Evolutionary conservation across 2,888 invertebrate species (phyloP), one percentile per base, ranked within the genome.

Genomic region (Zaprionus bogoriensis): DNA sequence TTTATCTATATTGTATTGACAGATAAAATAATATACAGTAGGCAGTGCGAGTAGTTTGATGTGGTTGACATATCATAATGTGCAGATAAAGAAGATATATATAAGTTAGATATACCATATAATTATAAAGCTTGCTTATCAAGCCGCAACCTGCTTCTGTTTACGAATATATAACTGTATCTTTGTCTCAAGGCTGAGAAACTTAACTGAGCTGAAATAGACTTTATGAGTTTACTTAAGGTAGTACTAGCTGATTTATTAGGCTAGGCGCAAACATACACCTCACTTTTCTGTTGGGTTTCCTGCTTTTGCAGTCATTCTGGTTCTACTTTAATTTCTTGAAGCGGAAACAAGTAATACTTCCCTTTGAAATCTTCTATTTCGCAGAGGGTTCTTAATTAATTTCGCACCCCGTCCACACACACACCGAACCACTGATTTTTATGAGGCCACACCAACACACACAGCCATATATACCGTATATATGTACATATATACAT

Each of bases 361-460:
- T 20, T 22, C 10, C 42, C 1, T 25, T 42, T 20, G 20, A 17
- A n/a, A n/a, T n/a, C n/a, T n/a, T n/a, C n/a, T n/a, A n/a, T n/a
- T n/a, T n/a, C 14, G 36, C 36, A 7, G 23, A 4, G 12, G 27
- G 23, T 46, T 72, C 59, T 39, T 76, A 86, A 85, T 80, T 80
- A 80, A 83, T 79, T 79, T 86, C 54, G 67, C 77, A 67, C 62
- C 60, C 77, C 58, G 39, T 82, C 48, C 47, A 7, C 23, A 28
- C 4, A 44, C 23, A 6, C 20, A 41, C n/a, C 45, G 12, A 59
- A 20, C 38, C 79, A 74, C 70, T 70, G 86, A 85, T 82, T 86
- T 84, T 85, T 78, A 79, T 78, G 68, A 32, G 42, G 57, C 74
- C 67, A 36, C 82, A 58, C 61, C 36, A 48, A 28, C 42, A 38